These are phyloP conservation scores for Conger conger DNA, from an alignment of 2,113 vertebrate species.

Conservation along the genomic window DNA sequence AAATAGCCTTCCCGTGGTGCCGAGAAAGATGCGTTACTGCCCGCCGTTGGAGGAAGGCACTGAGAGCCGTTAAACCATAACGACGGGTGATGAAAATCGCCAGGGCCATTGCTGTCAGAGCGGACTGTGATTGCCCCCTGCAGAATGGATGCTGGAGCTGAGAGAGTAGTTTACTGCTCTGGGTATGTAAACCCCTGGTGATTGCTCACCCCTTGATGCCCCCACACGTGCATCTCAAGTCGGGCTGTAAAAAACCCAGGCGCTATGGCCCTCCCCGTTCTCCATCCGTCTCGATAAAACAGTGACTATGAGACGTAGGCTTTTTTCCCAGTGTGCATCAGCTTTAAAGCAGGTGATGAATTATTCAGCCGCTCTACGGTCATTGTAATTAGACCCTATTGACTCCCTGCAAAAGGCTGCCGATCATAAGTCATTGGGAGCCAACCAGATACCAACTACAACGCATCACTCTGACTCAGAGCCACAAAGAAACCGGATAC, in stretches of 20 bases:
- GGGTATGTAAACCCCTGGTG: not conserved
- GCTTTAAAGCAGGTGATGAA: slow-evolving; percentile 67
- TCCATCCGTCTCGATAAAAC: slow-evolving; percentile 53
- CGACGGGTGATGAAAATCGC: not conserved
- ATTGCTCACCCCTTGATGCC: not conserved
- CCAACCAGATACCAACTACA: slow-evolving; percentile 63
- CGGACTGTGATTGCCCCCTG: not conserved
- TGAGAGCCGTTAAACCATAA: not conserved
- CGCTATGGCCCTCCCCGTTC: not conserved
- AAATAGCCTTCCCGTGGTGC: not conserved
- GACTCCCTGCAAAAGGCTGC: slow-evolving; percentile 63
- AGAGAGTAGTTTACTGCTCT: not conserved
- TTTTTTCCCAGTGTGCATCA: slow-evolving; percentile 67
- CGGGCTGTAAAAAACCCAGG: slow-evolving; percentile 5
- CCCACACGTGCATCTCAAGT: not conserved
- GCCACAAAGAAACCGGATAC: slow-evolving; percentile 38
- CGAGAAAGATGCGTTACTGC: not conserved
- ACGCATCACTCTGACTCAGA: slow-evolving; percentile 40
- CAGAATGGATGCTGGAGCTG: not conserved
- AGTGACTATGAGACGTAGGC: slow-evolving; percentile 55
- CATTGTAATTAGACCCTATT: slow-evolving; percentile 73
- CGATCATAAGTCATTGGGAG: slow-evolving; percentile 65
- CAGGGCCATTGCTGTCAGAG: not conserved
- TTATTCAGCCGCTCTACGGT: slow-evolving; percentile 67
- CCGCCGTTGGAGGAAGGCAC: not conserved